Percentiles rank a stretch among this genome's conserved stretches.
These are phyloP conservation scores for Sarcophaga subvicina DNA, from an alignment of 2,888 invertebrate genomes.

Conservation along the genomic window DNA sequence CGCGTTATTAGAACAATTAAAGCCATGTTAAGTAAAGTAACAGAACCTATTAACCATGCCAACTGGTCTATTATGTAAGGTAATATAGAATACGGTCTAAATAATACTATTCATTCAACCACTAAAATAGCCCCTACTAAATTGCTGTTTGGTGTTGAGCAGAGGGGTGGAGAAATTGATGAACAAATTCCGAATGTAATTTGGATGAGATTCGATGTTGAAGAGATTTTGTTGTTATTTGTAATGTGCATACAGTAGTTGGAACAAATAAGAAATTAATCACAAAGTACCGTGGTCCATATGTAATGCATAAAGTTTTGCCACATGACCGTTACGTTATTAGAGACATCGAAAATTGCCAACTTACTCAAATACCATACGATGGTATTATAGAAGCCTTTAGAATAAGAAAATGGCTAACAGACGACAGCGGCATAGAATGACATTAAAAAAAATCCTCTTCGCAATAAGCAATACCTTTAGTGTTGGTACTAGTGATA, in stretches of 20 bases:
- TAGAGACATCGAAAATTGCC: constrained; percentile 19
- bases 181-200: neutral
- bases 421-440: neutral
- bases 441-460: neutral
- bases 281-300: constrained; percentile 6
- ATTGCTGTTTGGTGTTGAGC: constrained; percentile 52
- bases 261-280: constrained; percentile 9
- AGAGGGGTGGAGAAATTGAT: constrained; percentile 20
- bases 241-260: constrained; percentile 9
- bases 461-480: neutral
- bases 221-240: constrained; percentile 19
- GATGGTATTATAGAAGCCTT: constrained; percentile 15
- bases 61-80: constrained; percentile 5
- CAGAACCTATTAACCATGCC: neutral
- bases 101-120: constrained; percentile 44
- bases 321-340: constrained; percentile 16
- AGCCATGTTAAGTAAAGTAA: constrained; percentile 9
- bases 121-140: constrained; percentile 30
- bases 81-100: constrained; percentile 57
- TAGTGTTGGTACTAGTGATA: no score
- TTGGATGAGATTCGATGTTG: neutral
- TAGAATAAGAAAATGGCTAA: constrained; percentile 10
- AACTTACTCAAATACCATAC: constrained; percentile 25
- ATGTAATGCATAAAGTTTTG: constrained; percentile 18
- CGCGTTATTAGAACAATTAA: constrained; percentile 1